Evolutionary conservation across 2,888 invertebrate genomes (phyloP), one percentile per base, ranked within the genome.

Genomic region (Scaptodrosophila latifasciaeformis): DNA sequence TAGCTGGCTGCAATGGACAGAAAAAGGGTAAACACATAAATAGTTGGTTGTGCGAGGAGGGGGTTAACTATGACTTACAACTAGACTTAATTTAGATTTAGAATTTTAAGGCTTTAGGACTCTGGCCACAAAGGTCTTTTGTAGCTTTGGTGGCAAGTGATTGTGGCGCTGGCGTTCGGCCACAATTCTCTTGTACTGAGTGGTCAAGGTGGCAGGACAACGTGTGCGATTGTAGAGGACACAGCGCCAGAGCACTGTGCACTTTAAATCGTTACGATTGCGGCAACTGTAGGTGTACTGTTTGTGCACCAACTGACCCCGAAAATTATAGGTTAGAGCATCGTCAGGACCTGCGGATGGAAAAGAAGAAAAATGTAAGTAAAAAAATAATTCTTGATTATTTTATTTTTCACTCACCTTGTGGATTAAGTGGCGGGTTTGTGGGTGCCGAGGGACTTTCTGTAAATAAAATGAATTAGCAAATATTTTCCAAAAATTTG

Each of bases 211-310:
- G 0, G 83, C 81, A 1, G 74, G 57, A 52, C 86, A 87, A 35
- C 74, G 76, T 1, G 58, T 56, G 58, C 82, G 84, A 15, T 68
- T 70, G 31, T 84, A 80, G 9, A 63, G 67, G 0, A 69, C 65
- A 55, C 86, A 87, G 2, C 84, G 83, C 85, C 86, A 86, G 34
- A 80, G 62, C 2, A 83, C 80, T 17, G 74, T 51, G 37, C 77
- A 82, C 2, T 79, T 69, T 0, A 53, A 45, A 7, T 79, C 76
- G 34, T 81, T 81, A 27, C 68, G 63, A 2, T 74, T 62, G 27
- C 81, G 71, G 6, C 80, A 69, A 15, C 79, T 74, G 49, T 69
- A 86, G 0, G 77, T 69, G 52, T 79, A 67, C n/a, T 79, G 79
- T 4, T 81, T 56, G 53, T 82, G 74, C 2, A 86, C 72, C 45